Evolutionary conservation across 2,888 invertebrate species (phyloP).

Genomic region (Andrena trimmerana): DNA sequence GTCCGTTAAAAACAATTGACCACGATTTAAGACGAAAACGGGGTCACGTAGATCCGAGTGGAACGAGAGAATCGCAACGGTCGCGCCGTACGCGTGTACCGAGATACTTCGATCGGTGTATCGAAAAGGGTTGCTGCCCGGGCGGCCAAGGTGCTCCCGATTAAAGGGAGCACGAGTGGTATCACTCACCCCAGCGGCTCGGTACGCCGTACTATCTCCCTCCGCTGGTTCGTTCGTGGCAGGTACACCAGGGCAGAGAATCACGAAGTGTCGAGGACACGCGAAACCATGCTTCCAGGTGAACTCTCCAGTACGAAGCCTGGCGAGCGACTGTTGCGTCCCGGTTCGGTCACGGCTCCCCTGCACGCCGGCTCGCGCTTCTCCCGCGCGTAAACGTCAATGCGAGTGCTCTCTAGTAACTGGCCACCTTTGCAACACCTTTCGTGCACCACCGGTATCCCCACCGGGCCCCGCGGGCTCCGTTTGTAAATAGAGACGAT

Average conservation of each 20-base stretch:
- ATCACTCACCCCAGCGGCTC: constrained; percentile 35
- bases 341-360: constrained; percentile 72
- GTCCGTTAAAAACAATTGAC: constrained; percentile 71
- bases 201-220: not conserved
- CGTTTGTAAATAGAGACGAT: constrained; percentile 30
- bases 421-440: constrained; percentile 58
- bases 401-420: constrained; percentile 63
- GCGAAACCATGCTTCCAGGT: constrained; percentile 37
- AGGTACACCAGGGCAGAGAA: constrained; percentile 19
- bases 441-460: constrained; percentile 30
- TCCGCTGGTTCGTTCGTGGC: constrained; percentile 8
- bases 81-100: constrained; percentile 37
- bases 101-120: constrained; percentile 53
- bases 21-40: constrained; percentile 65
- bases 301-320: constrained; percentile 70
- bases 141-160: not conserved
- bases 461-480: constrained; percentile 12
- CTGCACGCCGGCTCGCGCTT: constrained; percentile 68
- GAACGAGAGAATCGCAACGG: constrained; percentile 54
- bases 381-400: constrained; percentile 74
- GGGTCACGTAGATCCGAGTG: constrained; percentile 68
- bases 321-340: constrained; percentile 81
- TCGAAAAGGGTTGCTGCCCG: constrained; percentile 43
- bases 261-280: constrained; percentile 47
- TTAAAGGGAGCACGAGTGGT: constrained; percentile 5